Base-by-base conservation (phyloP, 2,888 invertebrate genomes). In the Dendrolimus pini region DNA sequence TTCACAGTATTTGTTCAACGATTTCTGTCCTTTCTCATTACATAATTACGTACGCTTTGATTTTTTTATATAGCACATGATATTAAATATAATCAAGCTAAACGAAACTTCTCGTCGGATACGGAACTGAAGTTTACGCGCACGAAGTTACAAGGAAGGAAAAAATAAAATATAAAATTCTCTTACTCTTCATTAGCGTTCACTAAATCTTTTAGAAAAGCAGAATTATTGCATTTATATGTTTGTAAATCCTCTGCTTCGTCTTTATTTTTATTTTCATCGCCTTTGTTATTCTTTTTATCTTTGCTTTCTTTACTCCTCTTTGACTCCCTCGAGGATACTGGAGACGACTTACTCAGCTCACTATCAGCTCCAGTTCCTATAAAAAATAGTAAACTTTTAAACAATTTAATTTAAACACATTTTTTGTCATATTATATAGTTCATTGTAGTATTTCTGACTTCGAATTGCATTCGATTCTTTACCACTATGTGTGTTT, bases 311-410 rank as follows among this genome's bases (percentile, higher is more conserved):
- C 94, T 80, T 94, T 95, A 64, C 95, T 96, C 68, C 93, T 93
- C 74, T 96, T 95, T 0, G 95, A 95, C 74, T 96, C 96, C 72
- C 95, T 95, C 1, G 95, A 95, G 2, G 93, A 95, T 2, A 93
- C 89, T 0, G 94, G 95, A 0, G 96, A 96, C 0, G 95, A 95
- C 77, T 96, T 95, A 70, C 96, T 96, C 7, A 95, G 81, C 71
- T 95, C 95, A 76, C 96, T 96, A 57, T 95, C 96, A 7, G 94
- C 94, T n/a, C 94, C 94, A 83, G 89, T 78, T 54, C 87, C 87
- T 88, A 47, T 9, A 60, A 61, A 54, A 57, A 54, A 41, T 3
- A 53, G 54, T 30, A 41, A 14, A 30, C 30, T 30, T 30, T 30
- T 30, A 30, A 30, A 30, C 30, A 30, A 30, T 30, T 30, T 30